Evolutionary conservation across 2,797 vertebrate genomes (phyloP), one percentile per base, ranked within the genome.

Genomic region (Micrastur ruficollis): DNA sequence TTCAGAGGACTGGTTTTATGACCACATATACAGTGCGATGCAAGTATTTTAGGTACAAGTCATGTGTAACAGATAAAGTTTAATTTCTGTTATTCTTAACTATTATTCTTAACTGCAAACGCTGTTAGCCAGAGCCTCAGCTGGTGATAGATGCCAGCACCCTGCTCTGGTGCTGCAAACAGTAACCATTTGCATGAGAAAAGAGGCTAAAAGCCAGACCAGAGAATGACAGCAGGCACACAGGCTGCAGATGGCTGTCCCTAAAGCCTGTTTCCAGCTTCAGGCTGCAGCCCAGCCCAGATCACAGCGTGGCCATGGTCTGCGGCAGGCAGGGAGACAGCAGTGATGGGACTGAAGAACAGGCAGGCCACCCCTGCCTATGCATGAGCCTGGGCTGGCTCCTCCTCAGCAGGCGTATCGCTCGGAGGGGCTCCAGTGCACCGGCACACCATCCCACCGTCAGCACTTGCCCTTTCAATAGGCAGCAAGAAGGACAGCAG

Each of bases 361-460:
- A 29, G 40, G 44, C 26, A 40, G 56, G 50, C 1, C 9, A 25
- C 20, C 27, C 22, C 19, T 68, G 34, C 38, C 61, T 21, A 8
- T 0, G 0, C 2, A 1, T 11, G 38, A 66, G 44, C 23, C 52
- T 22, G 21, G 11, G 38, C 23, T 4, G 2, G 44, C 14, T 40
- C 23, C 38, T 47, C 5, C 1, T 4, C 1, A 0, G 42, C 22
- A 14, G 27, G 14, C 1, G 1, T 23, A 32, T 27, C 2, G 6
- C 22, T 14, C 42, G 62, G 40, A 81, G 49, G 32, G 32, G 13
- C 32, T 86, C 46, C 52, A 13, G 38, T 0, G 0, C 26, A 29
- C 25, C 15, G 46, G 12, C 31, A 32, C 11, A 9, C 21, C 5
- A 1, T 47, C 31, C 46, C 46, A 27, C 26, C 34, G 22, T 26